Evolutionary conservation across 2,797 vertebrate species (phyloP).

Genomic region (Helarctos malayanus): DNA sequence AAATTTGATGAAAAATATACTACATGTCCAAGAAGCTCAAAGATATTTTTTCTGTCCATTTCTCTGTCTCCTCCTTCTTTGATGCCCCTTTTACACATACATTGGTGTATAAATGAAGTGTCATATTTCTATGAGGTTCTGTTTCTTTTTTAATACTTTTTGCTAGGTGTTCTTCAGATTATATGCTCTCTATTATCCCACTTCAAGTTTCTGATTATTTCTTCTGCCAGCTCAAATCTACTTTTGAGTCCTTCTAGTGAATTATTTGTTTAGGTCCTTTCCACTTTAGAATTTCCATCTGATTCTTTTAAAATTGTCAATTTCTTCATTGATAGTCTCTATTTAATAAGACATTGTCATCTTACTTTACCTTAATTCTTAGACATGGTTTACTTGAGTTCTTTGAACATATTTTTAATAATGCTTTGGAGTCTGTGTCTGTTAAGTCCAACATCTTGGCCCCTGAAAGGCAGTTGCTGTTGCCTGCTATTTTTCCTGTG

Average conservation of each 20-base stretch:
- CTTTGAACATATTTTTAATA: conserved; percentile 55
- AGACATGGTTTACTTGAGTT: not conserved
- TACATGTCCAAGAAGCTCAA: not conserved
- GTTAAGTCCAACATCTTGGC: not conserved
- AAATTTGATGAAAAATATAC: not conserved
- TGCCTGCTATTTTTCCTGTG: not conserved
- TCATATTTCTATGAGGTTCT: not conserved
- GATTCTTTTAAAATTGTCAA: conserved; percentile 12
- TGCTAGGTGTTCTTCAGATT: not conserved
- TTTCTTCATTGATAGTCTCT: not conserved
- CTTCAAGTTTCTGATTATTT: not conserved
- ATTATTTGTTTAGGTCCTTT: conserved; percentile 53
- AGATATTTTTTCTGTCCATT: not conserved
- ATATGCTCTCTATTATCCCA: not conserved
- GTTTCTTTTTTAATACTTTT: not conserved
- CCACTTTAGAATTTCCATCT: conserved; percentile 39
- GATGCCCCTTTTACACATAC: not conserved
- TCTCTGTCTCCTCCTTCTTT: not conserved
- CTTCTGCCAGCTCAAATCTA: not conserved
- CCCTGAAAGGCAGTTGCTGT: not conserved
- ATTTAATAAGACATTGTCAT: conserved; percentile 20
- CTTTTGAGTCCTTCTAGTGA: not conserved
- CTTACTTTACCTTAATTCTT: conserved; percentile 6
- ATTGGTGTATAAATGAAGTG: not conserved
- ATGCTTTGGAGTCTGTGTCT: not conserved